phyloP scores from a whole-genome alignment of 2,113 vertebrate genomes.

The Casuarius casuarius region DNA sequence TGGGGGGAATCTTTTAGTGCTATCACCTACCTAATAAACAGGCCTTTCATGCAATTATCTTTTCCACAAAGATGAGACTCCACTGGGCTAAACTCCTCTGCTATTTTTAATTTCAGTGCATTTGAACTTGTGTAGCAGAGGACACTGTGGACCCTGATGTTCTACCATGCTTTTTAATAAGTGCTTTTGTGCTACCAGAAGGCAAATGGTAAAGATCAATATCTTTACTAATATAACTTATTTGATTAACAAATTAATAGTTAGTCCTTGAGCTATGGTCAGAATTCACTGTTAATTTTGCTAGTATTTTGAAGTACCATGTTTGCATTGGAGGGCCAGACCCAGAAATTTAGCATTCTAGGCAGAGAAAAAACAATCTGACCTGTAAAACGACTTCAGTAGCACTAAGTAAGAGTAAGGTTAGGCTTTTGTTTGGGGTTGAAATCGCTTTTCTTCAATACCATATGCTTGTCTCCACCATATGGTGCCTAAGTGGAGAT shows the following conservation, averaged over 20 bases:
- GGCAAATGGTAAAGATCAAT: not conserved
- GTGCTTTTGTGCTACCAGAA: not conserved
- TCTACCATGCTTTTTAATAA: not conserved
- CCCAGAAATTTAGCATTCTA: fast-evolving
- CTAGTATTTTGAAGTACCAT: not conserved
- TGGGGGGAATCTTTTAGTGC: not conserved
- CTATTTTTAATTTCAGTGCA: not conserved
- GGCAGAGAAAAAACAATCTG: not conserved
- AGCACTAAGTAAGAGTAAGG: not conserved
- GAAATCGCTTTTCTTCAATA: constrained; percentile 8
- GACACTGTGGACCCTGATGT: not conserved
- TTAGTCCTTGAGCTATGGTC: not conserved
- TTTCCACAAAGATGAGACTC: not conserved
- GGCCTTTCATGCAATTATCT: not conserved
- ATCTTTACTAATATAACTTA: not conserved
- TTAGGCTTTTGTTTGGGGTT: not conserved
- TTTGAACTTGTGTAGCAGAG: not conserved
- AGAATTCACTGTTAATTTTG: not conserved
- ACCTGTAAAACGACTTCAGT: not conserved
- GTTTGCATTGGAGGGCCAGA: not conserved
- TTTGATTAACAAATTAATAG: not conserved
- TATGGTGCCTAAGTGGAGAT: not conserved
- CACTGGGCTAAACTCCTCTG: not conserved
- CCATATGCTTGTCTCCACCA: not conserved
- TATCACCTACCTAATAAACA: not conserved